Evolutionary conservation across 2,888 invertebrate genomes (phyloP).

Genomic region (Volucella inflata): DNA sequence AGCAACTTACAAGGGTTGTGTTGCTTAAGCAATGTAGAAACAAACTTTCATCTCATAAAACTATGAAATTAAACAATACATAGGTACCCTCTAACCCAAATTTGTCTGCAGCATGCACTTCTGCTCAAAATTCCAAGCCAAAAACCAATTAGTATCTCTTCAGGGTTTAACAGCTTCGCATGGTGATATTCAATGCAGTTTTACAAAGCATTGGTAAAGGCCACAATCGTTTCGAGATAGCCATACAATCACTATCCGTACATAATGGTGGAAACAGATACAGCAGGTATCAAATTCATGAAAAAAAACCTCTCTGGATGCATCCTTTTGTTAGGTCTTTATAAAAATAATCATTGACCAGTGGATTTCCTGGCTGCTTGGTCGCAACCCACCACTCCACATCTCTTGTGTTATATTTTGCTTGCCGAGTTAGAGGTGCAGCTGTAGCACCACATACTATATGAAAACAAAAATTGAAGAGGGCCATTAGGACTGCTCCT

Average conservation of each 20-base stretch:
- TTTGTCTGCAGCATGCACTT: too few species aligned
- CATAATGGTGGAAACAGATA: conserved; percentile 36
- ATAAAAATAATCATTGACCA: conserved; percentile 67
- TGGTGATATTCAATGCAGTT: conserved; percentile 37
- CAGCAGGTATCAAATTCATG: conserved; percentile 37
- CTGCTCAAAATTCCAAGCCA: conserved; percentile 34
- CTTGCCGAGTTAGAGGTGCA: conserved; percentile 81
- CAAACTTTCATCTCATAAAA: too few species aligned
- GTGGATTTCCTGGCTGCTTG: conserved; percentile 37
- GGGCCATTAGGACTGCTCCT: conserved; percentile 53
- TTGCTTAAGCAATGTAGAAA: too few species aligned
- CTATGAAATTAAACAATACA: too few species aligned
- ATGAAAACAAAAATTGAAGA: conserved; percentile 57
- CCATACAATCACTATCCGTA: conserved; percentile 14
- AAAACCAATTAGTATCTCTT: conserved; percentile 63
- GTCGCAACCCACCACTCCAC: conserved; percentile 77
- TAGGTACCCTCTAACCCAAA: too few species aligned
- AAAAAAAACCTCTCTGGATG: conserved; percentile 52
- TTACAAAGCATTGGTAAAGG: conserved; percentile 49
- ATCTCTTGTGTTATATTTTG: too few species aligned
- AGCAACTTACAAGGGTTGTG: too few species aligned
- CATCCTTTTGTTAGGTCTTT: conserved; percentile 69
- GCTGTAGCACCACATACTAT: conserved; percentile 64
- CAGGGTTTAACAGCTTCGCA: conserved; percentile 60
- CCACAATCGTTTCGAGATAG: conserved; percentile 60